Evolutionary conservation across 2,797 vertebrate genomes (phyloP), one percentile per base, ranked within the genome.

Genomic region (Siniperca undulata): DNA sequence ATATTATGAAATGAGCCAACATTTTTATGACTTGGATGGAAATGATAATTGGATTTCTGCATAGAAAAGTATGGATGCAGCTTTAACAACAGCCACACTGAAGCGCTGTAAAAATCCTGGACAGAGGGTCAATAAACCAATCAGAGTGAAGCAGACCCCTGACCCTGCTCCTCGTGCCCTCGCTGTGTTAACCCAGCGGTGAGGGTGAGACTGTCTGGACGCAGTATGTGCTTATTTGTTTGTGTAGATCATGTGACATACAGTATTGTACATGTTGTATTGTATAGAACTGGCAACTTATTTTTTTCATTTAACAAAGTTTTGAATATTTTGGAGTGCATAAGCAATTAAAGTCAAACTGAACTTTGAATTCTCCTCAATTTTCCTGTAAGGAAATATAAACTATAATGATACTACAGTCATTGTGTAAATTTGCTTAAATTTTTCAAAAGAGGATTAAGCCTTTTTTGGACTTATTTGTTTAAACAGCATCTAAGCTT

Each of bases 11-110:
- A 85, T 71, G 24, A 79, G 60, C 24, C 52, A 56, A 85, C 76
- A 81, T 85, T 82, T 88, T 89, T 87, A 90, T 84, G 76, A 78
- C 68, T 70, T 50, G 11, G 56, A 65, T 48, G 19, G 2, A 80
- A 78, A 81, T 78, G 19, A 77, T 40, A 40, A 78, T 70, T 73
- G 48, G 61, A 79, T 80, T 81, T 48, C 71, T 52, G n/a, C 19
- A 64, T 7, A 17, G 56, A 55, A 77, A 30, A 70, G 76, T 24
- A 74, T 58, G 22, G 48, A 67, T 48, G 42, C 46, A 59, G 36
- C 34, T 76, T 70, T 30, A 78, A 55, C 74, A 69, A 50, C 30
- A 11, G 81, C 19, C 30, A 46, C 75, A 76, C 75, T 83, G 55
- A 61, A 83, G 14, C 24, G 48, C 42, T 70, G 50, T 82, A 74